Evolutionary conservation across 2,113 vertebrate species (phyloP), one percentile per base, ranked within the genome.

Genomic region (Dromaius novaehollandiae): DNA sequence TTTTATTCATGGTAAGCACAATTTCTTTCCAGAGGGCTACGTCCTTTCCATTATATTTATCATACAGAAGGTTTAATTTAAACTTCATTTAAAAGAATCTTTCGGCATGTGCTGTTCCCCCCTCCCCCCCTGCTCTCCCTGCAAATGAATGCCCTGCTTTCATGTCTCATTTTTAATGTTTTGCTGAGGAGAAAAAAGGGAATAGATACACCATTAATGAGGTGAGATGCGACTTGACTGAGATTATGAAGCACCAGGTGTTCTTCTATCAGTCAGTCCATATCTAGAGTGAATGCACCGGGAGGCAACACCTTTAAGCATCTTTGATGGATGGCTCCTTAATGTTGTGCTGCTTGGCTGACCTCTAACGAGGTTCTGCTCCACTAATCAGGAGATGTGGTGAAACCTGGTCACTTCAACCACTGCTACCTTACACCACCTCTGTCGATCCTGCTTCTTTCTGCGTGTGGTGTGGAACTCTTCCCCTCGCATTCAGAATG

Each of bases 61-160:
- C 40, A 50, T 92, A 89, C 75, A 93, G 11, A 25, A 48, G 51
- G 34, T 89, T 93, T 96, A 95, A 97, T 96, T 98, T 95, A 97
- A 97, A 82, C 96, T 93, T 95, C 25, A 96, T 97, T 96, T 93
- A 48, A 92, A 83, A 94, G 22, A 76, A 12, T 71, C 74, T 94
- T 50, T 95, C 91, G 8, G 5, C 40, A 48, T 22, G 44, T 60
- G 63, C 28, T 53, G 1, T 60, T 84, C 91, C 91, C 87, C 79
- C 95, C 9, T 97, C 13, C 44, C 55, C 26, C 17, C 55, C n/a
- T n/a, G n/a, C 30, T 34, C 30, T 58, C 8, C 13, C 87, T 96
- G 70, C 48, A 95, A 96, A 94, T 46, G 1, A 90, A 76, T 69
- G 84, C 75, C 30, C 60, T 32, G 48, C 60, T 97, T 97, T 97